Evolutionary conservation across 2,888 invertebrate species (phyloP).

Genomic region (Dicyrtomina minuta): DNA sequence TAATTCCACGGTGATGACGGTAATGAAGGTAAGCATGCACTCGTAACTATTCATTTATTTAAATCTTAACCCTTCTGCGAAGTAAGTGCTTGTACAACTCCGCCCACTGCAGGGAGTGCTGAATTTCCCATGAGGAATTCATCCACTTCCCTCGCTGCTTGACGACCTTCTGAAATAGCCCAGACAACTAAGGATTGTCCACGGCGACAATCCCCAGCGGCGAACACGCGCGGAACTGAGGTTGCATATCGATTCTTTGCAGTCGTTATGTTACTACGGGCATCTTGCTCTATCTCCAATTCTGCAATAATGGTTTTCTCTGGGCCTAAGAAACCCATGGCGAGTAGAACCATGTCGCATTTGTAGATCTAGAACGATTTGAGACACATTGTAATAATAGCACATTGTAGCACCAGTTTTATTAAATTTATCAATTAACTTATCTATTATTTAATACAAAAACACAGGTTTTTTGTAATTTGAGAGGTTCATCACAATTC

Average conservation of each 20-base stretch:
- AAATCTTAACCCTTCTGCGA: constrained; percentile 53
- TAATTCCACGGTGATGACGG: too few species aligned
- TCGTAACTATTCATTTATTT: too few species aligned
- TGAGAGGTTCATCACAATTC: too few species aligned
- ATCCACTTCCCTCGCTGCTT: constrained; percentile 93
- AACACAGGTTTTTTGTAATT: too few species aligned
- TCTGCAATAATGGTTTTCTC: constrained; percentile 86
- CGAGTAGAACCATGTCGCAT: constrained; percentile 89
- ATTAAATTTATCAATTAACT: too few species aligned
- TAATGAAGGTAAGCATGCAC: not conserved
- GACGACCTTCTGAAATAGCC: constrained; percentile 98
- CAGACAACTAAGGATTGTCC: constrained; percentile 99
- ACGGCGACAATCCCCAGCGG: constrained; percentile 96
- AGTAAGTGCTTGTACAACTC: constrained; percentile 62
- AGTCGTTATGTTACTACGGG: constrained; percentile 88
- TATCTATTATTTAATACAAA: too few species aligned
- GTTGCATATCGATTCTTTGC: constrained; percentile 75
- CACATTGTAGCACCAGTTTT: too few species aligned
- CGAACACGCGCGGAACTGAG: constrained; percentile 80
- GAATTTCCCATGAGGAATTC: constrained; percentile 74
- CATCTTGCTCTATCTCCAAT: constrained; percentile 75
- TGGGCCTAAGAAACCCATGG: constrained; percentile 98
- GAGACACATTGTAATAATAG: too few species aligned
- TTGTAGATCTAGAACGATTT: constrained; percentile 67
- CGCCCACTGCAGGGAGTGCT: constrained; percentile 87